A percentile compares a stretch with the other conserved stretches of the same genome.
phyloP scores from a whole-genome alignment of 2,888 invertebrate genomes.

The Smittia aterrima region DNA sequence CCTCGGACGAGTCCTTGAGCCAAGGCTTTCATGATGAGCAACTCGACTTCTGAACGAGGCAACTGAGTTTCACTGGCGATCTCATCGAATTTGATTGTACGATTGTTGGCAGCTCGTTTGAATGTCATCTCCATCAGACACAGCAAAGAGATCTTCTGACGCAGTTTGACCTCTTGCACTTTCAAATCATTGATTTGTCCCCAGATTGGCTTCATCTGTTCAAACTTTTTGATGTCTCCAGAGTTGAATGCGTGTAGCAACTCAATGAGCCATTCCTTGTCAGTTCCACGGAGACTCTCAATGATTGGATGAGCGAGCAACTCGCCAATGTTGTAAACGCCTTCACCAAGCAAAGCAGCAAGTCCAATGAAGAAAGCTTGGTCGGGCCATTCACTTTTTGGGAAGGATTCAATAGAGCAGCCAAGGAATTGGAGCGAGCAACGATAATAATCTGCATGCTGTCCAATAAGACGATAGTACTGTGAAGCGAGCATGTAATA shows the following conservation, averaged over 20 bases:
- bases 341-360: conserved; percentile 91
- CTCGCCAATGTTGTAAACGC: conserved; percentile 96
- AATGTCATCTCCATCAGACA: conserved; percentile 99
- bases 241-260: conserved; percentile 82
- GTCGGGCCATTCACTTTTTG: conserved; percentile 64
- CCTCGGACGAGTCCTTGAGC: conserved; percentile 92
- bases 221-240: conserved; percentile 76
- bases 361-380: conserved; percentile 89
- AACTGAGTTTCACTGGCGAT: conserved; percentile 84
- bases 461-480: conserved; percentile 77
- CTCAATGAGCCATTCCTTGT: conserved; percentile 84
- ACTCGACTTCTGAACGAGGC: conserved; percentile 83
- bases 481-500: conserved; percentile 92
- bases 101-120: conserved; percentile 82
- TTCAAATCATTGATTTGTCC: conserved; percentile 77
- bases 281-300: conserved; percentile 74
- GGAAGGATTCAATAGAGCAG: conserved; percentile 67
- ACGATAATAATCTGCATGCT: conserved; percentile 93
- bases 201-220: conserved; percentile 72
- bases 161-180: conserved; percentile 74
- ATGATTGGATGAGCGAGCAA: conserved; percentile 94
- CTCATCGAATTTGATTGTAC: conserved; percentile 84
- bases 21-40: conserved; percentile 96
- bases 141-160: conserved; percentile 91
- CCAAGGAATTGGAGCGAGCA: conserved; percentile 84